A percentile compares a stretch with the other conserved stretches of the same genome.
Evolutionary conservation across 2,888 invertebrate genomes (phyloP).

Genomic region (Rhimphoctona megacephalus): DNA sequence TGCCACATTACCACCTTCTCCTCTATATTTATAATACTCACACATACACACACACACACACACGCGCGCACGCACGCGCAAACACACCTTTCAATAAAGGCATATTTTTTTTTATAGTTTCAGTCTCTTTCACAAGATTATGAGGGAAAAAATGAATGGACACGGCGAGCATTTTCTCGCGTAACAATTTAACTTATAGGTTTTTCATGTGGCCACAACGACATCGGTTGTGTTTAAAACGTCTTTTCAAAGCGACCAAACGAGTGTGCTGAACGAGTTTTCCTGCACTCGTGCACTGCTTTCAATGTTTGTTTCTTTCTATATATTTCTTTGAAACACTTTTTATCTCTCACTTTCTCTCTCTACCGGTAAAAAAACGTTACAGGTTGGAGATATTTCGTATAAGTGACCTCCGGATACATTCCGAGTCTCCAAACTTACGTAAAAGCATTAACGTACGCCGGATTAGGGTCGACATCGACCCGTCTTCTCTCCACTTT

Average conservation of each 20-base stretch:
- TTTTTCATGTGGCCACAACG: slow-evolving; percentile 23
- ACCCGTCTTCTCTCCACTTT: slow-evolving; percentile 13
- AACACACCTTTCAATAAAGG: too few relatives aligned
- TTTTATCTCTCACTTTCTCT: neutral
- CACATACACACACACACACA: too few relatives aligned
- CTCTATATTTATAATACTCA: too few relatives aligned
- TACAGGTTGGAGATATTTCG: too few relatives aligned
- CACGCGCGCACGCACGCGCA: too few relatives aligned
- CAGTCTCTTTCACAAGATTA: neutral
- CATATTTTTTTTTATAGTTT: too few relatives aligned
- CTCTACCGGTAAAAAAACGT: slow-evolving; percentile 30
- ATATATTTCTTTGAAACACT: neutral
- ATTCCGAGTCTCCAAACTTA: slow-evolving; percentile 67
- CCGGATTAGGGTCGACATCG: slow-evolving; percentile 69
- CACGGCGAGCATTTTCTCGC: slow-evolving; percentile 18
- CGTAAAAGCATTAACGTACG: slow-evolving; percentile 58
- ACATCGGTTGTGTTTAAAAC: slow-evolving; percentile 21
- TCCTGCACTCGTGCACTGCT: slow-evolving; percentile 1
- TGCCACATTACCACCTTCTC: too few relatives aligned
- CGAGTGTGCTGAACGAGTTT: slow-evolving; percentile 25
- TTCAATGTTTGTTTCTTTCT: slow-evolving; percentile 10
- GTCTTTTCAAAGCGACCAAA: slow-evolving; percentile 40
- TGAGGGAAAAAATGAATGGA: too few relatives aligned
- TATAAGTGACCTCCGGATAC: too few relatives aligned
- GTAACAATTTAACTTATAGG: slow-evolving; percentile 29